Evolutionary conservation across 2,113 vertebrate genomes (phyloP), one percentile per base, ranked within the genome.

Genomic region (Malurus alboscapulatus): DNA sequence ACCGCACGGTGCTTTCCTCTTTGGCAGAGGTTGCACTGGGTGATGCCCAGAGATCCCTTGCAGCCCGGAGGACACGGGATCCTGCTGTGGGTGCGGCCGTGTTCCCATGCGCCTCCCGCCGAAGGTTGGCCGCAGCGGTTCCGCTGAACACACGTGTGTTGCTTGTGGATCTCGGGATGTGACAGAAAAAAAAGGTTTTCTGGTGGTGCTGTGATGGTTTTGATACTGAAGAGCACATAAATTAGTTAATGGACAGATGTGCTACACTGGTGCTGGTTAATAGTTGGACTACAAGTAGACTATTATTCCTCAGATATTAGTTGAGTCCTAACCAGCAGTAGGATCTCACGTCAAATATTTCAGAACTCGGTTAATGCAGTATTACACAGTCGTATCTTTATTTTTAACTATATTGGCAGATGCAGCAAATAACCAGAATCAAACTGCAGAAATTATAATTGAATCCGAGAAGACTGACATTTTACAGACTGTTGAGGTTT

Each of bases 121-220:
- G 20, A 7, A 44, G 44, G 34, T 7, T 20, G 21, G 55, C 50
- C n/a, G 57, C 58, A 3, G 38, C 8, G 2, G 14, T 29, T 40
- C 45, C 1, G 1, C 26, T 26, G 50, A 6, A 0, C 8, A 5
- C 17, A 0, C 3, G 2, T 6, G 34, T 9, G 5, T 32, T 38
- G 42, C 7, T 22, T 57, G 21, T 19, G 77, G 20, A 17, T n/a
- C 14, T 34, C 15, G 1, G 34, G 14, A 9, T 13, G 45, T 10
- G 51, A 9, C 14, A n/a, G 13, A 5, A 84, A 74, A 73, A 73
- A 73, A 19, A 0, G 27, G 19, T 17, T 44, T 59, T 50, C 11
- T 32, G 42, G 14, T 16, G 34, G 21, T 55, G 40, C 7, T 20
- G 7, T 1, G 17, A 2, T 24, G 8, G 9, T 45, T 91, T 42